Evolutionary conservation across 2,888 invertebrate genomes (phyloP), one percentile per base, ranked within the genome.

Genomic region (Rotaria macrura): DNA sequence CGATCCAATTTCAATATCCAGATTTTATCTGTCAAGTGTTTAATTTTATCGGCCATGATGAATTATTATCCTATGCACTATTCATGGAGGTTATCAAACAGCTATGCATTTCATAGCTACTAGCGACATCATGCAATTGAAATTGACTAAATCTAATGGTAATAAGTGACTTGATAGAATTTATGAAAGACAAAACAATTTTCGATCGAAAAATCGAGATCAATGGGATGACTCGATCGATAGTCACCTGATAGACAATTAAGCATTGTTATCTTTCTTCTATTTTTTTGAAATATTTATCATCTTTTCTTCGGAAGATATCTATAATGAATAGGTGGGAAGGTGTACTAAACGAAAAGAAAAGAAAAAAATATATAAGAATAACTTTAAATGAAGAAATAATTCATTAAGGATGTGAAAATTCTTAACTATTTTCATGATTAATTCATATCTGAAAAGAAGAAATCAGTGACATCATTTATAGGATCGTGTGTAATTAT

Each of bases 141-240:
- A 14, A 43, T 43, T 10, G 10, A 43, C 10, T 43, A 10, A 43
- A 43, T 7, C 5, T 43, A 43, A 10, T 10, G 43, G 5, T n/a
- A n/a, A n/a, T n/a, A n/a, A n/a, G n/a, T n/a, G n/a, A n/a, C n/a
- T n/a, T n/a, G n/a, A n/a, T n/a, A n/a, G n/a, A 17, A 49, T 49
- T 49, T 4, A 49, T 1, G 17, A 14, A n/a, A n/a, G n/a, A n/a
- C n/a, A n/a, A 49, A 14, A 17, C 14, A 17, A 49, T 14, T 49
- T 17, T 9, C 17, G 49, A 49, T 49, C 4, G 14, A 3, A n/a
- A n/a, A n/a, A n/a, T n/a, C n/a, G n/a, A n/a, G n/a, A n/a, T n/a
- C n/a, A n/a, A n/a, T n/a, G n/a, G n/a, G 3, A 25, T 54, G 25
- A 2, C 1, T 6, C 10, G 7, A 25, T 1, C 0, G 5, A 29